Base-by-base conservation (phyloP, 2,113 vertebrate genomes). In the Urocolius indicus region DNA sequence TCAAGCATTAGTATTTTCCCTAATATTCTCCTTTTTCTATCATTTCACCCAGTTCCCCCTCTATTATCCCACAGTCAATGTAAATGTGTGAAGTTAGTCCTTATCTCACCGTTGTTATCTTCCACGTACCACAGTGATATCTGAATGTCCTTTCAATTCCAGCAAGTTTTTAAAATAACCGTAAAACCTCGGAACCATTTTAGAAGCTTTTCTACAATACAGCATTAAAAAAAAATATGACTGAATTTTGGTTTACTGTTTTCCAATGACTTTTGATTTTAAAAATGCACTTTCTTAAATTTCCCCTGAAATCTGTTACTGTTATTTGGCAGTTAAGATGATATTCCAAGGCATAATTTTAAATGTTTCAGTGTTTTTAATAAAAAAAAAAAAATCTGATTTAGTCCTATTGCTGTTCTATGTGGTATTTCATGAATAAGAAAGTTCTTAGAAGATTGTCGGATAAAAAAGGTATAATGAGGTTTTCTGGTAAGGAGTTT, bases 381-480 rank as follows among this genome's bases (percentile, higher is more conserved):
- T 5, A 52, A 51, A 84, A 75, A 11, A 2, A 52, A 51, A 84
- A 75, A 11, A 2, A 52, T 6, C 11, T 51, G 26, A 68, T 62
- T 65, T 46, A 48, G 10, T 54, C 32, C 43, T 63, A 81, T 1
- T 38, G 23, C 45, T 73, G 34, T 49, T n/a, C 62, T 32, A 81
- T 15, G 36, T 6, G 3, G 14, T 38, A 65, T 71, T 62, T 59
- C 22, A 59, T 46, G 16, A 75, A 78, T n/a, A 84, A 73, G 30
- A 66, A 86, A 24, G 1, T 67, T 73, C 16, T 67, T 61, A 32
- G 27, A 89, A 69, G 0, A 55, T 17, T 92, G 24, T 43, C 58
- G 77, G 59, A 85, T 61, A 80, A 95, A 24, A 24, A 95, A 85
- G n/a, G 19, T 80, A 18, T 71, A 81, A 74, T 10, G 68, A 59